Base-by-base conservation (phyloP, 1,140 invertebrate species). In the Trichogramma pretiosum region DNA sequence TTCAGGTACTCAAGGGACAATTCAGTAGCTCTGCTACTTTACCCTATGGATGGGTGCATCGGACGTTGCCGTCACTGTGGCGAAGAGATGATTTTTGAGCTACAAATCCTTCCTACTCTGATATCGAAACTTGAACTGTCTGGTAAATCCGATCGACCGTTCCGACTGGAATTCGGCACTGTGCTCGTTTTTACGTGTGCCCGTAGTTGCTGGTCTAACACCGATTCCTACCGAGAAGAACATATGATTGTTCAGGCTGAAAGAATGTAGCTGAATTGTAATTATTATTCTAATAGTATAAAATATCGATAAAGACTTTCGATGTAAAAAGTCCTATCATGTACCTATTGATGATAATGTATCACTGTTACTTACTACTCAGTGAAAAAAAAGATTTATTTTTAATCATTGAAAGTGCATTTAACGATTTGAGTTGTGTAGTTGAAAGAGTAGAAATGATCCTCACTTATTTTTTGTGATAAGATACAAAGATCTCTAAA, bases 161-260 rank as follows among this genome's bases (percentile, higher is more conserved):
- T 72, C 22, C 61, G 69, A 47, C 72, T 89, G 23, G 88, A 93
- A 65, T 91, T 85, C 65, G 85, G 89, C 8, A 89, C 85, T 22
- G 81, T 89, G 8, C 65, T 89, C 23, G 65, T 92, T 16, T 91
- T 83, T 56, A 87, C 87, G 2, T 93, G 89, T 62, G 64, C 76
- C n/a, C 76, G 77, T 55, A 89, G 85, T 63, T 93, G 89, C 64
- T 93, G 89, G 88, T 77, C 78, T 35, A 66, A 76, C 4, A 75
- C 75, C 9, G 82, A 85, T 55, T 74, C 68, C 21, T 74, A 78
- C 50, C 77, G 82, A 47, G 75, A 81, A 53, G 89, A 92, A 69
- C 71, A 74, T 48, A 77, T 87, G 30, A 64, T 89, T 52, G 79
- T 91, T 55, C 87, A 90, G 72, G 74, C 78, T 7, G 87, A 92